Percentiles rank a stretch among this genome's conserved stretches.
These are phyloP conservation scores for Enteromius fasciolatus DNA, from an alignment of 2,797 vertebrate genomes.

Conservation along the genomic window DNA sequence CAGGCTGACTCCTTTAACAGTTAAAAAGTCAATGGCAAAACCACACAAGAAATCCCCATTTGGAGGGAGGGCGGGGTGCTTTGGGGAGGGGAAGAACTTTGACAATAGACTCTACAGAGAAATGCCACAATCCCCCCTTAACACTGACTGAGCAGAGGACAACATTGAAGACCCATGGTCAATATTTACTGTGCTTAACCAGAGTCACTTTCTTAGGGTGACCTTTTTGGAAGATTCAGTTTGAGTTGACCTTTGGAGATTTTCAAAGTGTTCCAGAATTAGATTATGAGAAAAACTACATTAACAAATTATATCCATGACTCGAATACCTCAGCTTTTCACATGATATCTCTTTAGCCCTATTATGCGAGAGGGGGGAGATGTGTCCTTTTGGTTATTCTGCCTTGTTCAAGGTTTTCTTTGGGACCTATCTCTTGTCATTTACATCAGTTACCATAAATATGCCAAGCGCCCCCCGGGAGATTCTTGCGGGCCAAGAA, in stretches of 20 bases:
- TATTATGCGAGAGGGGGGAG: slow-evolving; percentile 68
- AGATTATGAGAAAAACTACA: slow-evolving; percentile 81
- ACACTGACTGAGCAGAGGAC: slow-evolving; percentile 39
- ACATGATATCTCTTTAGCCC: slow-evolving; percentile 81
- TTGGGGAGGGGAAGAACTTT: slow-evolving; percentile 18
- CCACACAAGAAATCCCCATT: slow-evolving; percentile 36
- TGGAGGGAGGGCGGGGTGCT: neutral
- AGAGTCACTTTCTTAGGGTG: slow-evolving; percentile 64
- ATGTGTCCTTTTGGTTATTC: slow-evolving; percentile 60
- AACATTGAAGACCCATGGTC: slow-evolving; percentile 58
- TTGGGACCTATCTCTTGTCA: slow-evolving; percentile 61
- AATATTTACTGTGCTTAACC: slow-evolving; percentile 71
- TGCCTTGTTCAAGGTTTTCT: slow-evolving; percentile 55
- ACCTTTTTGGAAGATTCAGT: slow-evolving; percentile 76
- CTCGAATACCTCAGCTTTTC: slow-evolving; percentile 78
- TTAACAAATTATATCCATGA: slow-evolving; percentile 81
- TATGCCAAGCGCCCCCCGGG: slow-evolving; percentile 48
- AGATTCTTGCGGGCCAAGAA: slow-evolving; percentile 45
- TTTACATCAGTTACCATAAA: slow-evolving; percentile 61
- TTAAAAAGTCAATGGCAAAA: slow-evolving; percentile 47
- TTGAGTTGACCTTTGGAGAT: slow-evolving; percentile 78
- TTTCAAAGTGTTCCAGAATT: slow-evolving; percentile 80
- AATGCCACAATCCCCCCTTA: slow-evolving; percentile 24
- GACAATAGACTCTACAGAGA: slow-evolving; percentile 43
- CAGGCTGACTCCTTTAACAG: slow-evolving; percentile 27